Conservation (phyloP, 2,888 invertebrate genomes). For the Lamellibrachia columna region DNA sequence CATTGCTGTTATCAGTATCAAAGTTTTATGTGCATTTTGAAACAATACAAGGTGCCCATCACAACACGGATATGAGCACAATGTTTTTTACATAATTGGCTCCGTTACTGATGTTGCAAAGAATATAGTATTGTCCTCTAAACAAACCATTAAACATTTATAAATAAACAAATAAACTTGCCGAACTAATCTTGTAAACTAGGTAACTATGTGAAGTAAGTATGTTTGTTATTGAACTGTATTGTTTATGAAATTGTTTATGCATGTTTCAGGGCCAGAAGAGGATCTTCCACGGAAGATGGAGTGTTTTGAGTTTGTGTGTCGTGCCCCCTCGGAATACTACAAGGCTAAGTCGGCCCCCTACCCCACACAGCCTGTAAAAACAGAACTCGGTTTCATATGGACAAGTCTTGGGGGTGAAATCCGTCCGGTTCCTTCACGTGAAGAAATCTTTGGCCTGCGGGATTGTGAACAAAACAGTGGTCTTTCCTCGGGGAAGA, state of each 20-base stretch:
- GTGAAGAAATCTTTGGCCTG: conserved; percentile 55
- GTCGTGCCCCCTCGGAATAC: conserved; percentile 93
- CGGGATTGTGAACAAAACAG: neutral
- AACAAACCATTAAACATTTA: too few species aligned
- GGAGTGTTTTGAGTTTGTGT: conserved; percentile 88
- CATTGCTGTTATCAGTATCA: too few species aligned
- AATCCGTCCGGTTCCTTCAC: conserved; percentile 52
- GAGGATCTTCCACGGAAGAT: conserved; percentile 88
- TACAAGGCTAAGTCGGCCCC: conserved; percentile 78
- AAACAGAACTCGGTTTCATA: conserved; percentile 61
- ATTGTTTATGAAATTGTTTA: neutral
- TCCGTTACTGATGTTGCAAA: too few species aligned
- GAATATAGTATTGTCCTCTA: too few species aligned
- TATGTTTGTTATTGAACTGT: neutral
- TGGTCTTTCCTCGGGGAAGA: neutral
- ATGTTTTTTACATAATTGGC: too few species aligned
- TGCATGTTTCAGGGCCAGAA: conserved; percentile 78
- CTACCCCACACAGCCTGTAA: conserved; percentile 71
- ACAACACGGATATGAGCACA: too few species aligned
- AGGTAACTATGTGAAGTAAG: neutral
- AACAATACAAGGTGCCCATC: too few species aligned
- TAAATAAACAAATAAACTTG: too few species aligned
- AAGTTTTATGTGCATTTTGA: too few species aligned
- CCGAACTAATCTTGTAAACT: too few species aligned
- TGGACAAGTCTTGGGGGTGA: conserved; percentile 61